Evolutionary conservation across 1,140 invertebrate species (phyloP).

Genomic region (Matsumurasca onukii): DNA sequence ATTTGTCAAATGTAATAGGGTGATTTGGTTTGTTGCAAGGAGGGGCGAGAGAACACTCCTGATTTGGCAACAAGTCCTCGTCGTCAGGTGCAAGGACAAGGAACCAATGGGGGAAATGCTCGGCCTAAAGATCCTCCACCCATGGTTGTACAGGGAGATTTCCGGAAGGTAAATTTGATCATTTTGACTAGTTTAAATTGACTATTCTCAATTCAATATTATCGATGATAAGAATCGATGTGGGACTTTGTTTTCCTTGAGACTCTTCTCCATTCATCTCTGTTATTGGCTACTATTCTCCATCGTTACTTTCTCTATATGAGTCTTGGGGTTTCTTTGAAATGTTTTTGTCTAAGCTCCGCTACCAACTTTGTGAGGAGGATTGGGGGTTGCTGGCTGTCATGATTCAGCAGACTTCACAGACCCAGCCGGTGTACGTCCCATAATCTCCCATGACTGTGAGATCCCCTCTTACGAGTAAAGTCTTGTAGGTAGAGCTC

Average conservation of each 20-base stretch:
- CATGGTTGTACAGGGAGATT: slow-evolving; percentile 91
- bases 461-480: slow-evolving; percentile 3
- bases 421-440: slow-evolving; percentile 4
- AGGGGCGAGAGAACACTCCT: slow-evolving; percentile 83
- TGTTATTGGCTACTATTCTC: too few relatives aligned
- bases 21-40: slow-evolving; percentile 55
- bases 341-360: too few relatives aligned
- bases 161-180: slow-evolving; percentile 80
- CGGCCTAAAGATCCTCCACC: slow-evolving; percentile 69
- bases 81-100: slow-evolving; percentile 63
- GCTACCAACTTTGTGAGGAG: too few relatives aligned
- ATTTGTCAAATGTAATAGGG: neutral
- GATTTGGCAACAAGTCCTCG: slow-evolving; percentile 87
- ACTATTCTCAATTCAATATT: too few relatives aligned
- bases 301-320: too few relatives aligned
- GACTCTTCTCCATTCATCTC: too few relatives aligned
- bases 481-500: neutral
- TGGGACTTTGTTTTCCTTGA: too few relatives aligned
- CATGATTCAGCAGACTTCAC: too few relatives aligned
- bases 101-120: slow-evolving; percentile 60
- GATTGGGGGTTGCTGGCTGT: too few relatives aligned
- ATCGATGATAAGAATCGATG: too few relatives aligned
- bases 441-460: neutral
- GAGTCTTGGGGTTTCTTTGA: too few relatives aligned
- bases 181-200: too few relatives aligned